Conservation (phyloP, 2,888 invertebrate genomes). For the Drosophila mercatorum region DNA sequence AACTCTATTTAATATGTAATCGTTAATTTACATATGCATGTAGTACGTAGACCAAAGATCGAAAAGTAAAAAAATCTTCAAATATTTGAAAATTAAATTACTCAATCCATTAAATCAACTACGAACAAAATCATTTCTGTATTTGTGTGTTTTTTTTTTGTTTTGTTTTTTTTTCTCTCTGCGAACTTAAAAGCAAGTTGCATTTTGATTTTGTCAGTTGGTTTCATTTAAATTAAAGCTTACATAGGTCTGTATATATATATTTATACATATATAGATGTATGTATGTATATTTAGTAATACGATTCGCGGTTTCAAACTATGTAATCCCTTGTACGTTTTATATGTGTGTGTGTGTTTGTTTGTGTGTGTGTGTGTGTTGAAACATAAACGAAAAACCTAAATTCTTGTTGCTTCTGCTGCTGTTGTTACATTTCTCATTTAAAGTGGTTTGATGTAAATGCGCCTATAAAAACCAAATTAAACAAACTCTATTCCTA, state of each 20-base stretch:
- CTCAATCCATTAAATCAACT: conserved; percentile 29
- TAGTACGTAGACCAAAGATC: conserved; percentile 51
- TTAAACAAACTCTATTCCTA: conserved; percentile 51
- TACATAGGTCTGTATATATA: conserved; percentile 48
- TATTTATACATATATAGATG: conserved; percentile 44
- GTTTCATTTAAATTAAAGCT: conserved; percentile 57
- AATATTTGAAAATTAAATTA: conserved; percentile 21
- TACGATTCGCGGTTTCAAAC: conserved; percentile 83
- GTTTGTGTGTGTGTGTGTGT: conserved; percentile 7
- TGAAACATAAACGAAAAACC: conserved; percentile 55
- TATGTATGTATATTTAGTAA: conserved; percentile 78
- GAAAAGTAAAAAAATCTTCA: conserved; percentile 35
- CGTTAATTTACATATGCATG: conserved; percentile 51
- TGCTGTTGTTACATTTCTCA: conserved; percentile 36
- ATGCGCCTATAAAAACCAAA: conserved; percentile 62
- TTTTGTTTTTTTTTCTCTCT: background rate
- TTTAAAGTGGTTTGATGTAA: conserved; percentile 54
- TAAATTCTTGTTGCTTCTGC: conserved; percentile 31
- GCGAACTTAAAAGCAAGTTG: conserved; percentile 46
- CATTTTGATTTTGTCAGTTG: conserved; percentile 33
- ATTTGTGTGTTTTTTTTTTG: background rate
- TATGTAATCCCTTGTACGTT: conserved; percentile 82
- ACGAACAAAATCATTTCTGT: conserved; percentile 29
- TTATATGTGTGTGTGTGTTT: conserved; percentile 49
- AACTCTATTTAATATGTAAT: conserved; percentile 50